Base-by-base conservation (phyloP, 1,140 invertebrate genomes). In the Drosophila leontia region DNA sequence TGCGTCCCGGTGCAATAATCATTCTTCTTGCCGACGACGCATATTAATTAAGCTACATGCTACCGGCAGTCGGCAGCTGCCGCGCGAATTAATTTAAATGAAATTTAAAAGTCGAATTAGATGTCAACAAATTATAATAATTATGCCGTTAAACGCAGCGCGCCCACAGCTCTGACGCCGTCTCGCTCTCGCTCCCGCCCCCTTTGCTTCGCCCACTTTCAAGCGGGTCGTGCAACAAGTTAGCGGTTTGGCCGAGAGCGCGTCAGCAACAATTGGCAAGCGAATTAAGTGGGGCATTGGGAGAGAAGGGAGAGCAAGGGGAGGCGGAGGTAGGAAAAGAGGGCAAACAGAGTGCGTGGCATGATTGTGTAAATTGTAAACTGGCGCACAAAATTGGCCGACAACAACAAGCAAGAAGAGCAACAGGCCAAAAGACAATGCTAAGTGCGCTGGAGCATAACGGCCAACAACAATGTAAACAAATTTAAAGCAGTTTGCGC, bases 111-210 rank as follows among this genome's bases (percentile, higher is more conserved):
- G 83, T 88, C 84, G 83, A 84, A 84, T 88, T 78, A 88, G 88
- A 88, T 88, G 85, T 90, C 84, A 90, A 67, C 80, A 90, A 81
- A 88, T 90, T 88, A 84, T 60, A 80, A 84, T 88, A 88, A 81
- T 87, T 83, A 83, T 83, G 80, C 51, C 69, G 81, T 84, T 88
- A 80, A 84, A 57, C 72, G 74, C 78, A 78, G 57, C 76, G 45
- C 60, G 45, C 60, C 75, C 35, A 17, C 75, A 57, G 35, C 34
- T 23, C 39, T 23, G 35, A n/a, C 44, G 51, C 32, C 62, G 23
- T 50, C 12, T 34, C 19, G 15, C 7, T 11, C 7, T 13, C 1
- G 11, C n/a, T 23, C 13, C 47, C 55, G 37, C 55, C 44, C 42
- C 41, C 51, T 48, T 6, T 35, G 12, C 17, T 26, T 26, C 59